These are phyloP conservation scores for Catharus ustulatus DNA, from an alignment of 2,797 vertebrate species.

Conservation along the genomic window DNA sequence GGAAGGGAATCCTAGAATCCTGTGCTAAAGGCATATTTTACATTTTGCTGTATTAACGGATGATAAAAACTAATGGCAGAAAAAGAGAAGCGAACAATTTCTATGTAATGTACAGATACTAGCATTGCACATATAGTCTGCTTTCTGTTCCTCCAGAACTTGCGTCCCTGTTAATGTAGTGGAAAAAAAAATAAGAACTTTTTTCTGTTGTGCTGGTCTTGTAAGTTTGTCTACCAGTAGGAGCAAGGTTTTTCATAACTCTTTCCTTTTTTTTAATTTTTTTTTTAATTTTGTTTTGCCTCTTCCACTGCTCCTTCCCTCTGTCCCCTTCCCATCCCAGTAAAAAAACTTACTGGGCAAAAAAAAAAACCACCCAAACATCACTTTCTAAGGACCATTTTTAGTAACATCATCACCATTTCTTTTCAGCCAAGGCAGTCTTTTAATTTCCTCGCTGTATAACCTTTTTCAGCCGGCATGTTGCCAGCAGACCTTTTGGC, in stretches of 20 bases:
- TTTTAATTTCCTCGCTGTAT: conserved; percentile 74
- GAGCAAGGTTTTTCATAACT: conserved; percentile 75
- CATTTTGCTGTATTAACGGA: conserved; percentile 92
- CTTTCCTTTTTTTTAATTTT: conserved; percentile 5
- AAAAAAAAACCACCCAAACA: not conserved
- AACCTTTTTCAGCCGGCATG: conserved; percentile 71
- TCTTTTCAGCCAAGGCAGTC: conserved; percentile 75
- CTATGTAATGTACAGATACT: conserved; percentile 99
- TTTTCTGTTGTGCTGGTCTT: conserved; percentile 91
- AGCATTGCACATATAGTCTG: conserved; percentile 97
- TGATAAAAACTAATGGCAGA: conserved; percentile 94
- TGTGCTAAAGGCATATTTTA: conserved; percentile 90
- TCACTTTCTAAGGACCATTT: conserved; percentile 78
- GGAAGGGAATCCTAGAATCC: conserved; percentile 85
- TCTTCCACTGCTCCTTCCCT: not conserved
- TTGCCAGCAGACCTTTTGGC: conserved; percentile 70
- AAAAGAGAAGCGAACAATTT: conserved; percentile 85
- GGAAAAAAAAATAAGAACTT: conserved; percentile 84
- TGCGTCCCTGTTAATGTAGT: conserved; percentile 96
- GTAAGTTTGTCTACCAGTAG: conserved; percentile 88
- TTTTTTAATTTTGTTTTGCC: conserved; percentile 46
- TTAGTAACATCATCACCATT: conserved; percentile 78
- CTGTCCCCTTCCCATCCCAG: not conserved
- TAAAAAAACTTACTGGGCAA: conserved; percentile 72
- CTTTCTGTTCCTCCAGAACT: conserved; percentile 91